Evolutionary conservation across 2,113 vertebrate species (phyloP), one percentile per base, ranked within the genome.

Genomic region (Ctenodactylus gundi): DNA sequence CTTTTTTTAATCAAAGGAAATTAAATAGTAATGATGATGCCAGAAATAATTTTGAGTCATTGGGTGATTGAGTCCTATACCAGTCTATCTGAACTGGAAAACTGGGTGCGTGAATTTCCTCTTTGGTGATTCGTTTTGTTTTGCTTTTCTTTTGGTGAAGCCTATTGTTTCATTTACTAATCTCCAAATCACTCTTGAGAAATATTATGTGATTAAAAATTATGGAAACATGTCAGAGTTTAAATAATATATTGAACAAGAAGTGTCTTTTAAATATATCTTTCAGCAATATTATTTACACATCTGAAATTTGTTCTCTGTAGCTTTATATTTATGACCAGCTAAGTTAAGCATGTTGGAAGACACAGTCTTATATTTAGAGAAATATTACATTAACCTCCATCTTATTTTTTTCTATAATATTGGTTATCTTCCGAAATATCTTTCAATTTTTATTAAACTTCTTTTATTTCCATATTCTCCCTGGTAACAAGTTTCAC

Each of bases 111-210:
- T 72, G 77, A 72, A 85, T 94, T 73, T 91, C 82, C 91, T 68
- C 60, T 88, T 58, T 62, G 14, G 90, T 31, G 68, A 44, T 78
- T 72, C 90, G 36, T 46, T 51, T 10, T 7, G n/a, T n/a, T 70
- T 34, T 77, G 4, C 39, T 72, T 70, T 64, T n/a, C n/a, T 90
- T 94, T 84, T 85, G 75, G 23, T 29, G 77, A 85, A 73, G 49
- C 78, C 49, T 81, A 91, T n/a, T n/a, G n/a, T 85, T 94, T 89
- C 25, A 68, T 81, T 85, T 55, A 80, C 12, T 89, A 65, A 91
- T 41, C 57, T 83, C 51, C 13, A 94, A 95, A 83, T 39, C 3
- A 1, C 80, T 10, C 7, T 55, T 25, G 25, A 93, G 36, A 8
- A 86, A 93, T 83, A 3, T 51, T 57, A 55, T 62, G 20, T 57